Evolutionary conservation across 2,797 vertebrate species (phyloP).

Genomic region (Sardinella longiceps): DNA sequence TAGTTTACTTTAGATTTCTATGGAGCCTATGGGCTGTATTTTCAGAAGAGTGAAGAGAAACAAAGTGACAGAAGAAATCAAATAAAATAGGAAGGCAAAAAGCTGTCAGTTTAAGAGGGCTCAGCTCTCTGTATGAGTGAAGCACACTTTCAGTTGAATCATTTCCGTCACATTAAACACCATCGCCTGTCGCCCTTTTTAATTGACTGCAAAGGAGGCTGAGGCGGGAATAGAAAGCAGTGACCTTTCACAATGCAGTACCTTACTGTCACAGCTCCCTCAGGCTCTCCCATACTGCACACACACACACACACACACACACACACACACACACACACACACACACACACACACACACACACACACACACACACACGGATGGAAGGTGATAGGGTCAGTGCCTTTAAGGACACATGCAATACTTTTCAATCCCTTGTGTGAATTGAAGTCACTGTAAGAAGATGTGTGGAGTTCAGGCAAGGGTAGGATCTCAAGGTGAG

Average conservation of each 20-base stretch:
- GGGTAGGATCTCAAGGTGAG: neutral
- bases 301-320: neutral
- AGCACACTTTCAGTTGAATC: conserved; percentile 12
- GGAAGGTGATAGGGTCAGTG: neutral
- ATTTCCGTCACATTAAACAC: conserved; percentile 24
- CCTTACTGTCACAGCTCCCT: neutral
- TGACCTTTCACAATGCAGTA: conserved; percentile 41
- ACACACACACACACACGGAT: neutral
- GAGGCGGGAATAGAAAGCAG: conserved; percentile 24
- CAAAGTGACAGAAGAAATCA: neutral
- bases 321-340: neutral
- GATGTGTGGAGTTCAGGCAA: no score
- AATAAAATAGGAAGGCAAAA: neutral
- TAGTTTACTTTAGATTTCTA: neutral
- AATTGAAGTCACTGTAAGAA: neutral
- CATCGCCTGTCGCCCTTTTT: conserved; percentile 27
- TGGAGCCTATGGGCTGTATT: neutral
- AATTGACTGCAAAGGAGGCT: conserved; percentile 36
- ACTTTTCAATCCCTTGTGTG: neutral
- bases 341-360: neutral
- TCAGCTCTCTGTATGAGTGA: neutral
- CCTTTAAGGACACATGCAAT: neutral
- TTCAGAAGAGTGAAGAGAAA: neutral
- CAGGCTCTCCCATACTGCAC: neutral
- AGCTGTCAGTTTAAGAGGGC: neutral